Base-by-base conservation (phyloP, 2,888 invertebrate genomes). In the Synergus laeviventris region DNA sequence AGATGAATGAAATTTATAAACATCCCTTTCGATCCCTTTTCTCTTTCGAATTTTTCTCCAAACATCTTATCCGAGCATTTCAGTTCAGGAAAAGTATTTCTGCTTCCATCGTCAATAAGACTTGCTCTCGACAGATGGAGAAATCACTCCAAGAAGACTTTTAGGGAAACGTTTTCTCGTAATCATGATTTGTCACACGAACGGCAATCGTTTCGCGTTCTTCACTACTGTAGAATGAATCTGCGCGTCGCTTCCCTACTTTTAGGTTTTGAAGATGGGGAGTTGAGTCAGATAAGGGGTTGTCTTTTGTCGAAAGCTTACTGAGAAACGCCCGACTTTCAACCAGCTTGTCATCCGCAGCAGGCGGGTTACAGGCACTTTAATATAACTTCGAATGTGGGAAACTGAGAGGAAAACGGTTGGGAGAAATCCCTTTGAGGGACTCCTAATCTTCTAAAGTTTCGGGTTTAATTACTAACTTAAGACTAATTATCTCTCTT, bases 181-280 rank as follows among this genome's bases (percentile, higher is more conserved):
- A 70, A 70, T 70, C 66, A 70, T 49, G 66, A 70, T 70, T 70
- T 70, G 66, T 70, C 66, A 70, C 24, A 70, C 45, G 66, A 70
- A 49, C 12, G 45, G 45, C 66, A 70, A 49, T 70, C 66, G 45
- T 49, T 45, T 70, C 14, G 21, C 56, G 56, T 56, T 24, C 56
- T 56, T 56, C 56, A 24, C 56, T 49, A 16, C 62, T 7, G 18
- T 31, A 24, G 31, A 24, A 45, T n/a, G 66, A 70, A 70, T 70
- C 24, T 42, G 66, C 49, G n/a, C 24, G 16, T 24, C 66, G 31
- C 64, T 45, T 16, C 8, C 16, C 24, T 5, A 7, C 18, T 16
- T 21, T 9, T 24, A n/a, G 42, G 21, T 16, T 21, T 42, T 49
- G 61, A 8, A 18, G n/a, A 8, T 14, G 16, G 7, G 8, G 21